Evolutionary conservation across 2,113 vertebrate genomes (phyloP).

Genomic region (Cairina moschata): DNA sequence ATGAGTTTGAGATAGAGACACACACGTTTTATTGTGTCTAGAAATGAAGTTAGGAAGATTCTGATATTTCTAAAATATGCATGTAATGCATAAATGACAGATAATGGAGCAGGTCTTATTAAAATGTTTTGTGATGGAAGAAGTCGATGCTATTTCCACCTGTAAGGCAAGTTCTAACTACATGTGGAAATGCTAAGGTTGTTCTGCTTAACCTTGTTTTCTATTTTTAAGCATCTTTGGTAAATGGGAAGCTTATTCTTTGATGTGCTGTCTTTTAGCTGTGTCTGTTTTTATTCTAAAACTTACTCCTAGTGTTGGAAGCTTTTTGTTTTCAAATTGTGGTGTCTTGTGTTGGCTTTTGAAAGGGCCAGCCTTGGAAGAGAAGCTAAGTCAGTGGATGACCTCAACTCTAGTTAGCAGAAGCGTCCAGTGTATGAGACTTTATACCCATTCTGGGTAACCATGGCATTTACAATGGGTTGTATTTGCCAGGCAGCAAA

Average conservation of each 20-base stretch:
- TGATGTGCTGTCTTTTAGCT: constrained; percentile 69
- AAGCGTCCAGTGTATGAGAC: constrained; percentile 69
- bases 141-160: constrained; percentile 71
- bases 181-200: constrained; percentile 85
- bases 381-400: constrained; percentile 56
- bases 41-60: constrained; percentile 55
- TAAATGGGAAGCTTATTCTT: constrained; percentile 73
- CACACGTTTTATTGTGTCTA: constrained; percentile 64
- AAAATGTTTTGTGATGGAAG: constrained; percentile 37
- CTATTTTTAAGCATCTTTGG: constrained; percentile 70
- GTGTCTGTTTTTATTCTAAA: constrained; percentile 76
- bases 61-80: constrained; percentile 82
- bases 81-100: constrained; percentile 90
- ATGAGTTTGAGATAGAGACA: constrained; percentile 41
- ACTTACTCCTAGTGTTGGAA: constrained; percentile 64
- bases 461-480: constrained; percentile 98
- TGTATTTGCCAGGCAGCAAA: constrained; percentile 90
- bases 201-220: constrained; percentile 86
- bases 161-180: constrained; percentile 69
- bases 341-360: constrained; percentile 71
- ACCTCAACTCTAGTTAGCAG: constrained; percentile 71
- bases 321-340: constrained; percentile 37
- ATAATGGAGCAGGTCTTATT: constrained; percentile 56
- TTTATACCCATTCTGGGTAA: constrained; percentile 80
- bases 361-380: constrained; percentile 59